phyloP scores from a whole-genome alignment of 2,113 vertebrate species.

The Todiramphus saurophagus region DNA sequence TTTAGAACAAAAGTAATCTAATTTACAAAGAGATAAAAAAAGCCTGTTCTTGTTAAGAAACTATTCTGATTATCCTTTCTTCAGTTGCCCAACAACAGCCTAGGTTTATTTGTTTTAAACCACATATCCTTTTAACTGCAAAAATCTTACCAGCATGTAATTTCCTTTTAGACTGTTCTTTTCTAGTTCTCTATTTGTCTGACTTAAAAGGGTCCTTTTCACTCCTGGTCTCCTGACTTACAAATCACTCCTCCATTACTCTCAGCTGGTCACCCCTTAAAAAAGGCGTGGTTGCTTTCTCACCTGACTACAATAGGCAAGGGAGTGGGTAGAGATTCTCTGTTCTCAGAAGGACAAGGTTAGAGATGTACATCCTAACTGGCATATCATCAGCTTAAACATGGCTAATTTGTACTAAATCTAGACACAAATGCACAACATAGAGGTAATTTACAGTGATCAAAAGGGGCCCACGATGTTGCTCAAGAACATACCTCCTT shows the following conservation, averaged over 20 bases:
- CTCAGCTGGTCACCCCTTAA: background rate
- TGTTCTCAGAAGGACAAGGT: background rate
- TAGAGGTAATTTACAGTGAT: background rate
- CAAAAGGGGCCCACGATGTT: background rate
- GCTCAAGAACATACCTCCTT: background rate
- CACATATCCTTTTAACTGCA: background rate
- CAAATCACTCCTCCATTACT: background rate
- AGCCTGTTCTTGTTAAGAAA: background rate
- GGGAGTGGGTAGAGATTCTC: background rate
- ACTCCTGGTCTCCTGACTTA: background rate
- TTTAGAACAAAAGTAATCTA: background rate
- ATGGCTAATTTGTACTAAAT: background rate
- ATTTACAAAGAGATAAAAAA: background rate
- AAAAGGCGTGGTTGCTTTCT: background rate
- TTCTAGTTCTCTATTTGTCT: background rate
- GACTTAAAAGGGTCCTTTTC: background rate
- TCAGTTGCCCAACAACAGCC: background rate
- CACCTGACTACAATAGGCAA: no score
- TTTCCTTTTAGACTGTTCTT: background rate
- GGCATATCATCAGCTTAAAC: background rate
- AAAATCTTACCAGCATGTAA: background rate
- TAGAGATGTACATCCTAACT: background rate
- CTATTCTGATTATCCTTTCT: background rate
- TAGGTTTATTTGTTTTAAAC: background rate
- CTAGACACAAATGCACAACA: background rate